Evolutionary conservation across 2,797 vertebrate species (phyloP).

Genomic region (Pachyuromys duprasi): DNA sequence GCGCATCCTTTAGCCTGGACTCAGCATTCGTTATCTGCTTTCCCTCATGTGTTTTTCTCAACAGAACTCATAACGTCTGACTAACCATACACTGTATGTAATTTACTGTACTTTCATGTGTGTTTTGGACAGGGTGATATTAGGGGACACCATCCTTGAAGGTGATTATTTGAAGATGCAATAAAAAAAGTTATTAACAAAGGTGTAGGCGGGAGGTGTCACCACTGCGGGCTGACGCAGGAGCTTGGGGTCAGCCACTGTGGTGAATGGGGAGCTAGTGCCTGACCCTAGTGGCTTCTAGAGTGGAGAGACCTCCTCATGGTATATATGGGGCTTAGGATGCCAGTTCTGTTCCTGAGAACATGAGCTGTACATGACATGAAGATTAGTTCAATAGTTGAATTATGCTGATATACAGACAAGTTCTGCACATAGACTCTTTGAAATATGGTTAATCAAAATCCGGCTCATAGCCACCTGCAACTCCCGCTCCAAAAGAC

Average conservation of each 20-base stretch:
- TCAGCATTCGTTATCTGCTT: neutral
- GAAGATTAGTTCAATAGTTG: conserved; percentile 55
- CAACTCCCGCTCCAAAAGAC: too few relatives aligned
- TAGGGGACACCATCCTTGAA: neutral
- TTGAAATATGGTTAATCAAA: too few relatives aligned
- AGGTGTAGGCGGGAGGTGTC: neutral
- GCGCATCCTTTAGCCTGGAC: neutral
- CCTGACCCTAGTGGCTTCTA: neutral
- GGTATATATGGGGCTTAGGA: neutral
- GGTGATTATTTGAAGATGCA: neutral
- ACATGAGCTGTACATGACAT: neutral
- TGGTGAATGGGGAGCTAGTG: neutral
- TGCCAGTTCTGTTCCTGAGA: conserved; percentile 1
- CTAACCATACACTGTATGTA: neutral
- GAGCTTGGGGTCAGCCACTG: neutral
- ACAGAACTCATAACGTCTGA: neutral
- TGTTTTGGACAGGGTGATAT: neutral
- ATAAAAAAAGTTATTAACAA: neutral
- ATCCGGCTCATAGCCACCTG: too few relatives aligned
- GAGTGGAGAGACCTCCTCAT: too few relatives aligned
- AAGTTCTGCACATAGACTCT: neutral
- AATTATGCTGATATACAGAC: conserved; percentile 22
- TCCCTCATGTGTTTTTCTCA: neutral
- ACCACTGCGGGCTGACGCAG: neutral
- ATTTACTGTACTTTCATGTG: neutral